Evolutionary conservation across 2,113 vertebrate genomes (phyloP), one percentile per base, ranked within the genome.

Genomic region (Corythornis madagascariensis): DNA sequence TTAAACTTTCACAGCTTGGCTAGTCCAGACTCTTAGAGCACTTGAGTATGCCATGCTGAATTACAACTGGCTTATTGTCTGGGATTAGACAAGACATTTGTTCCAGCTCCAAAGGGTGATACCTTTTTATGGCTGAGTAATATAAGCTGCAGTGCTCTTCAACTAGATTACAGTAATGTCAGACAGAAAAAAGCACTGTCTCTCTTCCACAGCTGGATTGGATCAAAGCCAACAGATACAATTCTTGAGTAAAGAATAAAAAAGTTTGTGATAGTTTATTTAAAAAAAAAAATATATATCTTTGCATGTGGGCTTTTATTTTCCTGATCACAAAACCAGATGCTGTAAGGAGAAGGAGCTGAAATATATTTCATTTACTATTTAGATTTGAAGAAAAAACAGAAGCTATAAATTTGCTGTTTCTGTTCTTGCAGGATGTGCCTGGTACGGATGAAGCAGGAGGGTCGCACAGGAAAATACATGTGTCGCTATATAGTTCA

Each of bases 401-500:
- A 17, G 61, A 56, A 66, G 57, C 42, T 61, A 2, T 65, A 66
- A 59, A 5, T 53, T 29, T 84, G 77, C 4, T 73, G 12, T 79
- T 85, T 80, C 7, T 93, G 43, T 95, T 81, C 76, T 92, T 76
- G 35, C 88, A 99, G 99, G 99, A 99, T 99, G 99, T 99, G 99
- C 94, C 97, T 99, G 97, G 99, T 99, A 40, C 97, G 99, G 92
- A 98, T 99, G 98, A 99, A 99, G 70, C 99, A 99, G 97, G 99
- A 99, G 95, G 99, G 99, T 64, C 96, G 99, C 94, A 97, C 98
- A 5, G 99, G 99, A 33, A 99, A 99, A 79, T 99, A 99, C 95
- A 99, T 99, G 98, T 99, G 99, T 77, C 98, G 97, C 53, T 98
- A 99, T 95, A 98, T 99, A 4, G 99, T 99, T 59, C 99, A 99